Evolutionary conservation across 1,140 invertebrate genomes (phyloP).

Genomic region (Drosophila azteca): DNA sequence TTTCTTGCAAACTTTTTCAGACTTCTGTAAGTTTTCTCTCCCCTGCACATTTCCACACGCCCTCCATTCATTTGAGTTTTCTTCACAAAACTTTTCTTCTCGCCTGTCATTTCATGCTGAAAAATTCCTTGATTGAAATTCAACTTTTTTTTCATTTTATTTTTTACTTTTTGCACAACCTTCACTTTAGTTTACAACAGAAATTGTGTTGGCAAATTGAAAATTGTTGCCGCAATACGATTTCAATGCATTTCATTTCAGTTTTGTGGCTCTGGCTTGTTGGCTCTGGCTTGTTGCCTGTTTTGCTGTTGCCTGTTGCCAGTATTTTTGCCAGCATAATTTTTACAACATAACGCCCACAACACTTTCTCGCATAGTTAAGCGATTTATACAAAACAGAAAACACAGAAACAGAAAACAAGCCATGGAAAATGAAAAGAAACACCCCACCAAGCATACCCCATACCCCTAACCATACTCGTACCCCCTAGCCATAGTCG

Average conservation of each 20-base stretch:
- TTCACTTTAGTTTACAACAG: slow-evolving; percentile 31
- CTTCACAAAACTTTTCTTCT: slow-evolving; percentile 9
- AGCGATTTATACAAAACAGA: slow-evolving; percentile 38
- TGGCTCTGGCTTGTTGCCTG: background rate
- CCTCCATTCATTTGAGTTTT: background rate
- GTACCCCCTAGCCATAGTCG: no score
- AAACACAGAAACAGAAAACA: slow-evolving; percentile 8
- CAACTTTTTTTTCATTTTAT: background rate
- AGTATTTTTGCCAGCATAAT: slow-evolving; percentile 37
- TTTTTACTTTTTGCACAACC: slow-evolving; percentile 21
- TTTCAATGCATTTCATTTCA: slow-evolving; percentile 41
- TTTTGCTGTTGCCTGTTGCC: slow-evolving; percentile 9
- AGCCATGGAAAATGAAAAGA: slow-evolving; percentile 41
- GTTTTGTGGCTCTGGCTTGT: slow-evolving; percentile 22
- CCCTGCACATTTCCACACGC: no score
- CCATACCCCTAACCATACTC: background rate
- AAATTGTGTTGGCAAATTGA: background rate
- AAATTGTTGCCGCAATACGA: slow-evolving; percentile 34
- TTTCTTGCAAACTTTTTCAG: background rate
- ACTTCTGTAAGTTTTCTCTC: background rate
- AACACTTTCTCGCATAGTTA: slow-evolving; percentile 78
- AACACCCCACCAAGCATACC: slow-evolving; percentile 9
- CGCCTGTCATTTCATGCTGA: slow-evolving; percentile 14
- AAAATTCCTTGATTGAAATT: slow-evolving; percentile 29
- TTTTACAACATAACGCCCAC: slow-evolving; percentile 66